Conservation (phyloP, 2,113 vertebrate genomes). For the Uria lomvia region DNA sequence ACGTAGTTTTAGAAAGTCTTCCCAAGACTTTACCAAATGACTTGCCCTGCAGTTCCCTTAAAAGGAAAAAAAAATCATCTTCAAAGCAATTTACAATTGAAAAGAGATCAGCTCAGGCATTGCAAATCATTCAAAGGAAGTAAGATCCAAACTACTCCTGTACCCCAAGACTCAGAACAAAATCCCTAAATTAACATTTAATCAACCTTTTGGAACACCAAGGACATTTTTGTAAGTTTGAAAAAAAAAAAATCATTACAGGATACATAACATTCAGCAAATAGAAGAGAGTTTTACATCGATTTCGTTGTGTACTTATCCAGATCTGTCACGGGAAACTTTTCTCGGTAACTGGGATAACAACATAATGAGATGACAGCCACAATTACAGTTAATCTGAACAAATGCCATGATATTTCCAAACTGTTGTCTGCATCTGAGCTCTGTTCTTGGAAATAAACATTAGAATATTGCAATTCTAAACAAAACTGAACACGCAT, state of each 20-base stretch:
- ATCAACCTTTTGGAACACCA: background rate
- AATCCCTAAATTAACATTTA: background rate
- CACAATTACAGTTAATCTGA: background rate
- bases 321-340: background rate
- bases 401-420: background rate
- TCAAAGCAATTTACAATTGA: background rate
- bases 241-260: background rate
- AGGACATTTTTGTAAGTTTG: background rate
- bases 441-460: background rate
- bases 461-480: background rate
- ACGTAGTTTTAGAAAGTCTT: background rate
- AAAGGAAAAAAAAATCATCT: background rate
- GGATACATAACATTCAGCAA: background rate
- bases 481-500: background rate
- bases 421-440: background rate
- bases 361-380: background rate
- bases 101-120: background rate
- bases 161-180: background rate
- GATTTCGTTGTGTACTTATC: background rate
- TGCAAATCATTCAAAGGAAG: background rate
- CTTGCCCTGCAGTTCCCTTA: background rate
- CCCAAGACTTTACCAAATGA: background rate
- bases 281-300: background rate
- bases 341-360: background rate
- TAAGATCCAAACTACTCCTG: background rate